Evolutionary conservation across 2,113 vertebrate species (phyloP), one percentile per base, ranked within the genome.

Genomic region (Pitta sordida): DNA sequence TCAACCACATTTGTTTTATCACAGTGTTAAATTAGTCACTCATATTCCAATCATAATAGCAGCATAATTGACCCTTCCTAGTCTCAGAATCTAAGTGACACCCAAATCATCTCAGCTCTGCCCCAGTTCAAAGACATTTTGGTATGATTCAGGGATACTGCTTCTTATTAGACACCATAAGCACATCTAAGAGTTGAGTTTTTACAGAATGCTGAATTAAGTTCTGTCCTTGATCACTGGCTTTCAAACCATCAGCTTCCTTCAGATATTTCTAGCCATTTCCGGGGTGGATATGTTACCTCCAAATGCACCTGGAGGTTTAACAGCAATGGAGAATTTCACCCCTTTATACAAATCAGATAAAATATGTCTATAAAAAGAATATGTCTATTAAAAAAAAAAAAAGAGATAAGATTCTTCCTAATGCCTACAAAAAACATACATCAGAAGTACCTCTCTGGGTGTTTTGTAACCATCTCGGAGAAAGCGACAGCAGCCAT

Each of bases 401-500:
- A 90, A 82, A 5, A 87, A 53, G 48, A 74, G 26, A 94, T 6
- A 26, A 74, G 83, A 93, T 36, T 76, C 60, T 82, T 85, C 65
- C 83, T 83, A n/a, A 44, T 52, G 69, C 34, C 60, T 71, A 73
- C 56, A 83, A 62, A 96, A 96, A 96, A 60, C 20, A 62, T 26
- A 20, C 37, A 83, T 79, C 89, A 98, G 85, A 86, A 85, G 67
- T 95, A 99, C 99, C 98, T 99, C 99, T 98, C 98, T 99, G 63
- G 99, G 99, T 64, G 99, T 99, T 94, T 97, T 98, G 96, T 99
- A 99, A 84, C 99, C 99, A 93, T 99, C 99, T 91, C 99, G 97
- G 95, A 99, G 98, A 95, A 99, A 99, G 77, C 99, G 98, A 83
- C 99, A 99, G 96, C 99, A 99, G 93, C 99, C 99, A 30, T 99